These are phyloP conservation scores for Halocynthia aurantium DNA, from an alignment of 23 tunicate genomes.

Conservation along the genomic window DNA sequence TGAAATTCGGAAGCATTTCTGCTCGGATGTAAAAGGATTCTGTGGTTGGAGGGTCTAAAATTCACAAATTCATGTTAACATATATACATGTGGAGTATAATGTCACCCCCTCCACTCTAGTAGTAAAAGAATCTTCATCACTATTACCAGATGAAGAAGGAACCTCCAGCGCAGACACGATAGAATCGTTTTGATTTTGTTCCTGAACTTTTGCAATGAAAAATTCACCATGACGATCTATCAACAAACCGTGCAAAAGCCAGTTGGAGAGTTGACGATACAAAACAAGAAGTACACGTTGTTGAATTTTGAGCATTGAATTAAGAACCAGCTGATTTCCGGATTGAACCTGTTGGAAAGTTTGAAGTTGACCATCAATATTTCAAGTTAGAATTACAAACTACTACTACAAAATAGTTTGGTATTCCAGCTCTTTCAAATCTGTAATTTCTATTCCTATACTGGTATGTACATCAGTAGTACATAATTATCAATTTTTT, in stretches of 20 bases:
- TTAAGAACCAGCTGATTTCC: slow-evolving; percentile 50
- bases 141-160: background rate
- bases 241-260: slow-evolving; percentile 70
- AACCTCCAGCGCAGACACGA: background rate
- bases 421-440: too few species aligned
- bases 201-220: slow-evolving; percentile 31
- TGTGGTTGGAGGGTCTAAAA: too few species aligned
- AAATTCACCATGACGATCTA: slow-evolving; percentile 68
- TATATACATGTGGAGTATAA: too few species aligned
- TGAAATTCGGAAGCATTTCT: slow-evolving; percentile 48
- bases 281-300: slow-evolving; percentile 61
- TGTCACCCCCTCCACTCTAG: too few species aligned
- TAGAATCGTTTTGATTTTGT: slow-evolving; percentile 3
- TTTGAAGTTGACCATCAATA: too few species aligned
- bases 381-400: too few species aligned
- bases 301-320: slow-evolving; percentile 35
- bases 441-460: too few species aligned
- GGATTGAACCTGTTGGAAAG: slow-evolving; percentile 9
- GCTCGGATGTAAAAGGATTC: slow-evolving; percentile 48
- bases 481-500: too few species aligned
- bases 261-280: slow-evolving; percentile 71
- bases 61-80: too few species aligned
- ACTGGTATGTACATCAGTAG: too few species aligned
- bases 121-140: too few species aligned
- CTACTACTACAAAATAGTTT: too few species aligned